These are phyloP conservation scores for Hypanus sabinus DNA, from an alignment of 2,113 vertebrate genomes.

Conservation along the genomic window DNA sequence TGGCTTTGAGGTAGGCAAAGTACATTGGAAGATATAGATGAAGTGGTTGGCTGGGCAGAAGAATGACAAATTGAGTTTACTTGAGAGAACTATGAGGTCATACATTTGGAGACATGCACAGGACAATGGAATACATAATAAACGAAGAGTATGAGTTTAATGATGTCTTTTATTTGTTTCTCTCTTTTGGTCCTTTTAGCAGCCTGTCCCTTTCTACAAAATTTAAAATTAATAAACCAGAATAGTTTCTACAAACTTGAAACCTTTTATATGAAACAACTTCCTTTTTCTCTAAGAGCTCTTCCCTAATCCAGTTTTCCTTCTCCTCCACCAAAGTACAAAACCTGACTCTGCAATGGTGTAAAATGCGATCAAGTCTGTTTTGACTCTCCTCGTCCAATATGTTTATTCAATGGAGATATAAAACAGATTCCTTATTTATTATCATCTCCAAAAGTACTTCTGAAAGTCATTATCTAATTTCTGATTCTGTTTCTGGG, in stretches of 20 bases:
- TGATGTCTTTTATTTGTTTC: neutral
- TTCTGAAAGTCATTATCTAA: neutral
- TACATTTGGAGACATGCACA: too few species aligned
- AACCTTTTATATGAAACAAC: neutral
- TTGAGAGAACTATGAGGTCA: too few species aligned
- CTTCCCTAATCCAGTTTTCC: neutral
- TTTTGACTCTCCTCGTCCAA: too few species aligned
- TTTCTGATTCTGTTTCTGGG: neutral
- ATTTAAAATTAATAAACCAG: neutral
- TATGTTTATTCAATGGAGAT: neutral
- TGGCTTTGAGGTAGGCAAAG: too few species aligned
- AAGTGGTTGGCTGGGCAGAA: too few species aligned
- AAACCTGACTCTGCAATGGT: too few species aligned
- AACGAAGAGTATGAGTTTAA: neutral
- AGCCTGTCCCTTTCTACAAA: neutral
- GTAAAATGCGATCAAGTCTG: too few species aligned
- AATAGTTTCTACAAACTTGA: neutral
- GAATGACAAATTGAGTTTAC: too few species aligned
- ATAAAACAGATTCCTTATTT: neutral
- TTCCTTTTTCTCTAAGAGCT: neutral
- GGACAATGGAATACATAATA: too few species aligned
- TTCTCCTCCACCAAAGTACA: neutral
- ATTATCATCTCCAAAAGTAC: neutral
- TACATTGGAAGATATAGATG: too few species aligned
- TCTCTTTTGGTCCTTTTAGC: neutral